phyloP scores from a whole-genome alignment of 2,113 vertebrate species.

The Daboia siamensis region DNA sequence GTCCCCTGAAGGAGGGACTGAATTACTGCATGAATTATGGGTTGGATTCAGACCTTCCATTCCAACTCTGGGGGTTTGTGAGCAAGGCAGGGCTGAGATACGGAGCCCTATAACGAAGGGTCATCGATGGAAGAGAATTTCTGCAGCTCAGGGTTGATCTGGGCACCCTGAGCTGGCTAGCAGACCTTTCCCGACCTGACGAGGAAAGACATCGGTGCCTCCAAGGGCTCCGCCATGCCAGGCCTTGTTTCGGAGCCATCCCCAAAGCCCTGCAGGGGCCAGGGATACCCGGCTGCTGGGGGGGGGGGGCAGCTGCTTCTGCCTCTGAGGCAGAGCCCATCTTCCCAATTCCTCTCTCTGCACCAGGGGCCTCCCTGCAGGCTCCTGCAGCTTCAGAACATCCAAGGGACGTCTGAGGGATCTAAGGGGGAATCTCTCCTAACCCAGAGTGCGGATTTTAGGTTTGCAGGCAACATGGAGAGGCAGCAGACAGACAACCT shows the following conservation, averaged over 20 bases:
- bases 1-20: not conserved
- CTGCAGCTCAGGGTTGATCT: too few relatives aligned
- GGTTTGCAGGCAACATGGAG: conserved; percentile 98
- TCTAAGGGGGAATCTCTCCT: not conserved
- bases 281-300: not conserved
- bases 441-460: conserved; percentile 42
- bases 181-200: too few relatives aligned
- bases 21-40: not conserved
- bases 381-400: not conserved
- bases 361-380: not conserved
- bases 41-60: not conserved
- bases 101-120: too few relatives aligned
- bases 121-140: too few relatives aligned
- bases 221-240: not conserved
- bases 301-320: too few relatives aligned
- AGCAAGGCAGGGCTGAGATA: too few relatives aligned
- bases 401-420: not conserved
- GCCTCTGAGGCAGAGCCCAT: too few relatives aligned
- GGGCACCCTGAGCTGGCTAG: too few relatives aligned
- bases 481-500: conserved; percentile 94
- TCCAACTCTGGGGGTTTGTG: not conserved
- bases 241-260: not conserved
- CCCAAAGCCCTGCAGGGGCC: not conserved
- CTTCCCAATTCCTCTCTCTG: not conserved
- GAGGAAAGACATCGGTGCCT: too few relatives aligned